Percentiles rank a stretch among this genome's conserved stretches.
Evolutionary conservation across 92 coral and sea anemone genomes (phyloP).

Genomic region (Epizoanthus stellaris): DNA sequence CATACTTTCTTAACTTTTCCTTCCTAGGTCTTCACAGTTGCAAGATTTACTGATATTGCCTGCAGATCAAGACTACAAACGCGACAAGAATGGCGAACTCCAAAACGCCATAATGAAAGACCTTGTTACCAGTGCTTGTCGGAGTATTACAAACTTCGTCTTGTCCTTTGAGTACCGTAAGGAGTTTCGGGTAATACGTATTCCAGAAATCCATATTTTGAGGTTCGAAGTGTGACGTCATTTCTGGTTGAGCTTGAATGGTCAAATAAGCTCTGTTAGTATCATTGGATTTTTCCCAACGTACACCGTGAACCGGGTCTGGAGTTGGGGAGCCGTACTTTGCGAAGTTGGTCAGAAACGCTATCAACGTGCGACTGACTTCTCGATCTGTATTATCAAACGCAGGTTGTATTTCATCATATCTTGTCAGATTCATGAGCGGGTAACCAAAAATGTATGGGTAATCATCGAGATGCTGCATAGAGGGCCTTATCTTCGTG

Average conservation of each 20-base stretch:
- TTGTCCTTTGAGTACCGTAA: background rate
- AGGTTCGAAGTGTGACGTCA: slow-evolving; percentile 54
- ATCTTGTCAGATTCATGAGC: slow-evolving; percentile 33
- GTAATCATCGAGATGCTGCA: slow-evolving; percentile 31
- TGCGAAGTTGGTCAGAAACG: slow-evolving; percentile 57
- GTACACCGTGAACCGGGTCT: slow-evolving; percentile 49
- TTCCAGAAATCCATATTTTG: slow-evolving; percentile 86
- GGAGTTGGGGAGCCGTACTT: slow-evolving; percentile 61
- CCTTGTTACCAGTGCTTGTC: background rate
- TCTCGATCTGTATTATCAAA: slow-evolving; percentile 48
- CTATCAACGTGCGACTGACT: slow-evolving; percentile 49
- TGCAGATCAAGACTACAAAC: too few relatives aligned
- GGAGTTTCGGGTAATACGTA: slow-evolving; percentile 70
- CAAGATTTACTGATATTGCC: too few relatives aligned
- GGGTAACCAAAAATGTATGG: slow-evolving; percentile 39
- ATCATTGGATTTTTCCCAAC: slow-evolving; percentile 68
- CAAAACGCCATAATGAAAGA: background rate
- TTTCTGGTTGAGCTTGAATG: slow-evolving; percentile 58
- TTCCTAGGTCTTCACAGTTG: too few relatives aligned
- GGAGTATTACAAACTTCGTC: background rate
- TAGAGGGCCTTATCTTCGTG: background rate
- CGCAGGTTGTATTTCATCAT: slow-evolving; percentile 6
- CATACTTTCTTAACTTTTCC: too few relatives aligned
- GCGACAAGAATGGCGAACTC: background rate
- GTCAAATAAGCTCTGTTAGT: slow-evolving; percentile 61